Conservation (phyloP, 2,888 invertebrate species). For the Pandemis corylana region DNA sequence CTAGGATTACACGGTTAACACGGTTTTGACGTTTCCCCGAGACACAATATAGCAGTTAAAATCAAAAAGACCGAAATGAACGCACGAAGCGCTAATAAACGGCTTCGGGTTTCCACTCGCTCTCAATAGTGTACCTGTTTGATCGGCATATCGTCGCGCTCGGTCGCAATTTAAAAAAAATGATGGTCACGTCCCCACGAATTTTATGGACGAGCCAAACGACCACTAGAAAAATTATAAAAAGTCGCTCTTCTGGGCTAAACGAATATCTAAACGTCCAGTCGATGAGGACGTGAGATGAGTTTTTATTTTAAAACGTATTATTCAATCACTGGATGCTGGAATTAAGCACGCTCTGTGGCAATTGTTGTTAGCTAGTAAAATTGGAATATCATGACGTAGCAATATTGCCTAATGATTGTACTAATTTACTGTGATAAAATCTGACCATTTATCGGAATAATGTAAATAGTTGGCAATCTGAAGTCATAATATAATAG, state of each 20-base stretch:
- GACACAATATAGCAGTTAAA: slow-evolving; percentile 11
- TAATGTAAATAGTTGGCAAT: slow-evolving; percentile 34
- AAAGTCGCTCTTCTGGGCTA: slow-evolving; percentile 71
- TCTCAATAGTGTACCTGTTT: slow-evolving; percentile 70
- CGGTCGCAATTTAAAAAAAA: slow-evolving; percentile 60
- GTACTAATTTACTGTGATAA: slow-evolving; percentile 36
- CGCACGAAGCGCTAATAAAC: slow-evolving; percentile 49
- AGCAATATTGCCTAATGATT: slow-evolving; percentile 47
- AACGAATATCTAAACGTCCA: slow-evolving; percentile 58
- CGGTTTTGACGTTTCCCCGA: background rate
- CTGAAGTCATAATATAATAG: slow-evolving; percentile 38
- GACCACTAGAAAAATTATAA: slow-evolving; percentile 71
- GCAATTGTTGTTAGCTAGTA: slow-evolving; percentile 52
- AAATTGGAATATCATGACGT: slow-evolving; percentile 61
- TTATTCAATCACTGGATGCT: slow-evolving; percentile 68
- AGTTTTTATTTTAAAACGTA: slow-evolving; percentile 71
- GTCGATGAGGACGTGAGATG: slow-evolving; percentile 59
- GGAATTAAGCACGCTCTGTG: slow-evolving; percentile 70
- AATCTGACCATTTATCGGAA: slow-evolving; percentile 23
- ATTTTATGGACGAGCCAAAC: slow-evolving; percentile 74
- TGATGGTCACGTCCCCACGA: slow-evolving; percentile 78
- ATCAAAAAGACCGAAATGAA: slow-evolving; percentile 33
- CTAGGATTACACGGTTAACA: background rate
- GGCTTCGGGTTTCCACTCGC: slow-evolving; percentile 62
- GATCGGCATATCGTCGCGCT: slow-evolving; percentile 67